These are phyloP conservation scores for Hylaeus anthracinus DNA, from an alignment of 1,140 invertebrate genomes.

Conservation along the genomic window DNA sequence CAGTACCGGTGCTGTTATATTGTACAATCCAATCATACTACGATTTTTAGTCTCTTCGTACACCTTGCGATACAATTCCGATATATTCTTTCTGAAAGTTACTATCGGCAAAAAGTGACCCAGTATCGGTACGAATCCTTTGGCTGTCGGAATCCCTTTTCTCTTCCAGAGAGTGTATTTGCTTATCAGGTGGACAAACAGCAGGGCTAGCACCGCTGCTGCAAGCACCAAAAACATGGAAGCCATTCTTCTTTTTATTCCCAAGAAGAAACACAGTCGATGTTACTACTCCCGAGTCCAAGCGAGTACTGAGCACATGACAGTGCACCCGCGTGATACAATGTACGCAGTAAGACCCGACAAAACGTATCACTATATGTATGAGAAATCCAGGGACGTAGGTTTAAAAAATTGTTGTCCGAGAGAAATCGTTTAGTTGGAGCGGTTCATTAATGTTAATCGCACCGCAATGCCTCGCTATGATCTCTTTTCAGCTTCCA, in stretches of 20 bases:
- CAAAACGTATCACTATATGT: no score
- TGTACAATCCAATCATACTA: slow-evolving; percentile 68
- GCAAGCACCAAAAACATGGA: neutral
- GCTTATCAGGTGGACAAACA: slow-evolving; percentile 58
- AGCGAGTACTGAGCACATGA: no score
- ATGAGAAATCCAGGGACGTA: no score
- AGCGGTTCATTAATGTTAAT: no score
- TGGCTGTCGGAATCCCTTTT: slow-evolving; percentile 73
- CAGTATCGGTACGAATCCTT: slow-evolving; percentile 54
- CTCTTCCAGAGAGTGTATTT: slow-evolving; percentile 77
- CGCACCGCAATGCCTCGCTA: no score
- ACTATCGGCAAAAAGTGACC: slow-evolving; percentile 64
- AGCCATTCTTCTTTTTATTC: neutral
- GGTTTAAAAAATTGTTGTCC: no score
- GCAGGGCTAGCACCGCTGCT: neutral
- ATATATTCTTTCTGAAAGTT: slow-evolving; percentile 24
- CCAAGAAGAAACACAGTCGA: no score
- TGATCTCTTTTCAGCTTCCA: no score
- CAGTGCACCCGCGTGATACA: no score
- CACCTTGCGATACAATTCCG: slow-evolving; percentile 23
- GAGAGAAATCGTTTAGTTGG: no score
- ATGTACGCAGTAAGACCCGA: no score
- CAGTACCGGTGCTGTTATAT: slow-evolving; percentile 56
- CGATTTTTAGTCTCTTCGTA: slow-evolving; percentile 44
- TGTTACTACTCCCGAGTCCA: no score